Percentiles rank a stretch among this genome's conserved stretches.
phyloP scores from a whole-genome alignment of 2,888 invertebrate genomes.

The Andrena minutula region DNA sequence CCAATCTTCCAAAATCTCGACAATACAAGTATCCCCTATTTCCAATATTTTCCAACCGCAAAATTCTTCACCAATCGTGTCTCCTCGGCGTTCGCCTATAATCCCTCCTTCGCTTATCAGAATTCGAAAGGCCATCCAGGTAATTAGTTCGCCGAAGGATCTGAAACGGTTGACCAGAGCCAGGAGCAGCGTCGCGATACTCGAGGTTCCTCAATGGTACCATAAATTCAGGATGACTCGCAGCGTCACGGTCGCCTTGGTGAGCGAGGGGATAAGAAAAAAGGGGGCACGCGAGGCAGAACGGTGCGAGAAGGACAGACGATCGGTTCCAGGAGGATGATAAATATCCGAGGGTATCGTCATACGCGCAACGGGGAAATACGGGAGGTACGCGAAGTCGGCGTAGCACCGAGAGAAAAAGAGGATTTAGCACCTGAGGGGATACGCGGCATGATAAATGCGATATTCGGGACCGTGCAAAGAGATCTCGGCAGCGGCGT shows the following conservation, averaged over 20 bases:
- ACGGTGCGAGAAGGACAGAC: constrained; percentile 14
- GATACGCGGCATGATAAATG: constrained; percentile 68
- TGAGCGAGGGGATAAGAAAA: neutral
- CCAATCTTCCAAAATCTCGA: too few species aligned
- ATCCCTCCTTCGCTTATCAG: neutral
- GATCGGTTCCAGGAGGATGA: constrained; percentile 59
- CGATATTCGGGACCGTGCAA: constrained; percentile 62
- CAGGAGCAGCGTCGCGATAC: neutral
- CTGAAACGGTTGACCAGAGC: constrained; percentile 2
- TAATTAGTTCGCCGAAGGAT: constrained; percentile 34
- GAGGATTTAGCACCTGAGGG: constrained; percentile 57
- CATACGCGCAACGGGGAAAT: constrained; percentile 58
- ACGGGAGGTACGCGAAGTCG: constrained; percentile 34
- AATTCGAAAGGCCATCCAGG: neutral
- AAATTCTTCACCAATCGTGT: too few species aligned
- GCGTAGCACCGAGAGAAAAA: constrained; percentile 35
- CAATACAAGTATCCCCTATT: too few species aligned
- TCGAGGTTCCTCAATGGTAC: constrained; percentile 33
- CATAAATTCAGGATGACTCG: constrained; percentile 45
- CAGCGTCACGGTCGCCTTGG: constrained; percentile 9
- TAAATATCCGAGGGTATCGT: constrained; percentile 65
- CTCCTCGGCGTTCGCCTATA: too few species aligned
- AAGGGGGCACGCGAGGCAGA: neutral
- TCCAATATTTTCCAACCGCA: too few species aligned
- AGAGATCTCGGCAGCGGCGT: constrained; percentile 27